Percentiles rank a stretch among this genome's conserved stretches.
Conservation (phyloP, 2,888 invertebrate genomes). For the Invenusta paracnida region DNA sequence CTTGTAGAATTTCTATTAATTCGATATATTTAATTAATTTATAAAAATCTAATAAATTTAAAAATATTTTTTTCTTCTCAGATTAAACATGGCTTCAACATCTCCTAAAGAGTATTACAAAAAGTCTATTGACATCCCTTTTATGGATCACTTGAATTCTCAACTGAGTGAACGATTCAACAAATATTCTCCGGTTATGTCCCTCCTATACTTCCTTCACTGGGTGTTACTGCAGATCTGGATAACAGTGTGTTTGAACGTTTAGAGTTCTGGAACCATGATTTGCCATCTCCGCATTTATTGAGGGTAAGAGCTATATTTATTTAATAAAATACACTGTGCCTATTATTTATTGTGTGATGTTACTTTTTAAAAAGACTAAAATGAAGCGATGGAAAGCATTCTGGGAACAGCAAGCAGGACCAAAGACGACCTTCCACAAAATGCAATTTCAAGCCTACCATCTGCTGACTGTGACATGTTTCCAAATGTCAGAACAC, state of each 20-base stretch:
- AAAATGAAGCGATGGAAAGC: neutral
- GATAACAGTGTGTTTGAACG: neutral
- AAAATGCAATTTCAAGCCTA: neutral
- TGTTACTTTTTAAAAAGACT: neutral
- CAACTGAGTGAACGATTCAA: neutral
- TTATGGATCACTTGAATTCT: neutral
- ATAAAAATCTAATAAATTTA: neutral
- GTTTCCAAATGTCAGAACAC: neutral
- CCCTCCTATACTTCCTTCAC: neutral
- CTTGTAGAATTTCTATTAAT: neutral
- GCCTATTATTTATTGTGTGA: neutral
- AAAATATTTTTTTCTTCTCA: neutral
- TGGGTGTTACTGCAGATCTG: neutral
- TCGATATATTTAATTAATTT: neutral
- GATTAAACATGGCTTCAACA: neutral
- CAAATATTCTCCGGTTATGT: neutral
- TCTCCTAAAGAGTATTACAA: neutral
- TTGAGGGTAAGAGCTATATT: neutral
- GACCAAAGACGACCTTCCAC: neutral
- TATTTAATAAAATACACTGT: neutral
- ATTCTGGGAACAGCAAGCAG: neutral
- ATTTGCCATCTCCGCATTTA: neutral
- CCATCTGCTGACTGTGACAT: neutral
- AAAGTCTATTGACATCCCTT: neutral
- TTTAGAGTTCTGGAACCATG: neutral